Evolutionary conservation across 2,888 invertebrate species (phyloP).

Genomic region (Phengaris alcon): DNA sequence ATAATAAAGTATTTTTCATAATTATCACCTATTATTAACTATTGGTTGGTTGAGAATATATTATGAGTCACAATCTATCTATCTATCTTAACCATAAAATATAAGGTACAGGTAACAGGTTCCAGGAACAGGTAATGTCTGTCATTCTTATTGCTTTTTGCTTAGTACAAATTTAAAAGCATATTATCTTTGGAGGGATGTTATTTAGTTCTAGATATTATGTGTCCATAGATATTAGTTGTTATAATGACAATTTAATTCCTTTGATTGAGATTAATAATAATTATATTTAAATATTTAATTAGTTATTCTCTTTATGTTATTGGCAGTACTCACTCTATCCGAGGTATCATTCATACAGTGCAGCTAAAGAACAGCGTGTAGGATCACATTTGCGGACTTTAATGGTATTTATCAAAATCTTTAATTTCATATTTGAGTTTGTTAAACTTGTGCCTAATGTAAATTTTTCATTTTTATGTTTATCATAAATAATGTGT

Average conservation of each 20-base stretch:
- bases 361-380: conserved; percentile 71
- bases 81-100: too few relatives aligned
- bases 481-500: not conserved
- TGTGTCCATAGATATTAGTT: too few relatives aligned
- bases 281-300: not conserved
- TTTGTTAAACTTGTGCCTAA: not conserved
- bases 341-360: conserved; percentile 74
- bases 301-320: conserved; percentile 40
- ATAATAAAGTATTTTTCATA: too few relatives aligned
- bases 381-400: conserved; percentile 74
- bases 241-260: not conserved
- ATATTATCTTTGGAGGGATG: not conserved
- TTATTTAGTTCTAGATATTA: too few relatives aligned
- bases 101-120: too few relatives aligned
- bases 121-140: too few relatives aligned
- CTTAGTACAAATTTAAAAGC: too few relatives aligned
- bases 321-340: conserved; percentile 69
- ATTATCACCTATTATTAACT: too few relatives aligned
- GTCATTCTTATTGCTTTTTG: too few relatives aligned
- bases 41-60: too few relatives aligned
- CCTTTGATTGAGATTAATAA: not conserved
- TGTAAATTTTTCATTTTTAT: not conserved
- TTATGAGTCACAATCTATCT: too few relatives aligned
- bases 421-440: conserved; percentile 31
- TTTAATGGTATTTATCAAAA: conserved; percentile 70